A percentile compares a stretch with the other conserved stretches of the same genome.
These are phyloP conservation scores for Tragopan temminckii DNA, from an alignment of 2,797 vertebrate species.

Conservation along the genomic window DNA sequence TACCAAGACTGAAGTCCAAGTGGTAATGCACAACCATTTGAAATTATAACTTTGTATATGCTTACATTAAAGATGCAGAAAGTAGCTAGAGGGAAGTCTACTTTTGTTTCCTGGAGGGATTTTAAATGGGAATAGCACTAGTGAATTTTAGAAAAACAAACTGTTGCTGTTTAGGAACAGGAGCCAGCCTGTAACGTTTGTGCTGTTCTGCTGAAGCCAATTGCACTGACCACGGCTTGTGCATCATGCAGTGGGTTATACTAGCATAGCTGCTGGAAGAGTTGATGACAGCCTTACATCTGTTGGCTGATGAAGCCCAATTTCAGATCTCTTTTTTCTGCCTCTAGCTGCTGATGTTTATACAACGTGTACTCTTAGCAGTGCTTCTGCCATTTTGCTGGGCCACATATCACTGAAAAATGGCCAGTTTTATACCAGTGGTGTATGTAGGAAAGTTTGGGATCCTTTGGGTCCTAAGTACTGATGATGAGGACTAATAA, in stretches of 20 bases:
- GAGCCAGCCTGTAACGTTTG: not conserved
- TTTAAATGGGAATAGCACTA: not conserved
- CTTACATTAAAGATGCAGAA: not conserved
- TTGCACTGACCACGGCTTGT: not conserved
- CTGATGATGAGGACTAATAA: not conserved
- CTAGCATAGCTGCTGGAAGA: not conserved
- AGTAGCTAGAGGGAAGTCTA: not conserved
- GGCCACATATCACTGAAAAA: not conserved
- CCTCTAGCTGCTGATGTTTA: not conserved
- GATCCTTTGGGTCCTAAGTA: not conserved
- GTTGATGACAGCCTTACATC: not conserved
- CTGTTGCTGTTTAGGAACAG: accelerated
- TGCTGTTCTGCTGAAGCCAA: not conserved
- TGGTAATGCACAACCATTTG: not conserved
- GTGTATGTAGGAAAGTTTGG: not conserved
- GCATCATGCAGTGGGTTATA: not conserved
- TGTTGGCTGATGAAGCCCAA: not conserved
- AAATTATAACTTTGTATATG: not conserved
- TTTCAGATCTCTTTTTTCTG: not conserved
- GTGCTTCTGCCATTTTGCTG: not conserved
- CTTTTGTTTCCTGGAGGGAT: not conserved
- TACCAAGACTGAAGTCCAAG: not conserved
- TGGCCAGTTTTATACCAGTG: not conserved
- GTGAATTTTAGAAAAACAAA: not conserved
- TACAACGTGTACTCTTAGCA: not conserved